Conservation (phyloP, 2,888 invertebrate species). For the Slavum lentiscoides region DNA sequence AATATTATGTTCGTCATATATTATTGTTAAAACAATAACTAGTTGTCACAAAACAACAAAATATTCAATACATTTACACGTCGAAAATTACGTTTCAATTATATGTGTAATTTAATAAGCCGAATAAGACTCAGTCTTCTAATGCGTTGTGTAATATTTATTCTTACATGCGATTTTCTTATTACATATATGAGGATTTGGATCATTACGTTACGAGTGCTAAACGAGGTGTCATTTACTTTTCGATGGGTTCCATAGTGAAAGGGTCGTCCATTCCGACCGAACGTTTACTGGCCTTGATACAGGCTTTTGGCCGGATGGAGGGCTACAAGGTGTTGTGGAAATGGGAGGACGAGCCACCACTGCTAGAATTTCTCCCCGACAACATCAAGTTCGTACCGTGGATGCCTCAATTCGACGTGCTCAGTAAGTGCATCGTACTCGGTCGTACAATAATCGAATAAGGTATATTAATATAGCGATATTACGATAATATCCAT, state of each 20-base stretch:
- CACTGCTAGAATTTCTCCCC: neutral
- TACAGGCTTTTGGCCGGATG: slow-evolving; percentile 21
- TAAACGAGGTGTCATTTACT: slow-evolving; percentile 36
- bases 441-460: neutral
- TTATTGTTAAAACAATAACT: no score
- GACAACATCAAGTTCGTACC: slow-evolving; percentile 31
- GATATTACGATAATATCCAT: no score
- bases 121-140: no score
- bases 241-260: slow-evolving; percentile 39
- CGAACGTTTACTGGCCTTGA: neutral
- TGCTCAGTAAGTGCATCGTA: slow-evolving; percentile 28
- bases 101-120: no score
- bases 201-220: slow-evolving; percentile 21
- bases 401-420: slow-evolving; percentile 46
- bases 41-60: no score
- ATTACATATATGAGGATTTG: neutral
- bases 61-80: no score
- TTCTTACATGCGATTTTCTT: neutral
- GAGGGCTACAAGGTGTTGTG: slow-evolving; percentile 39
- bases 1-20: no score
- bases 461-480: neutral
- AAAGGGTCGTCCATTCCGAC: slow-evolving; percentile 30
- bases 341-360: slow-evolving; percentile 46
- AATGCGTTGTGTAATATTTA: neutral
- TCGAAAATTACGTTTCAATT: no score